These are phyloP conservation scores for Horisme vitalbata DNA, from an alignment of 2,888 invertebrate genomes.

Conservation along the genomic window DNA sequence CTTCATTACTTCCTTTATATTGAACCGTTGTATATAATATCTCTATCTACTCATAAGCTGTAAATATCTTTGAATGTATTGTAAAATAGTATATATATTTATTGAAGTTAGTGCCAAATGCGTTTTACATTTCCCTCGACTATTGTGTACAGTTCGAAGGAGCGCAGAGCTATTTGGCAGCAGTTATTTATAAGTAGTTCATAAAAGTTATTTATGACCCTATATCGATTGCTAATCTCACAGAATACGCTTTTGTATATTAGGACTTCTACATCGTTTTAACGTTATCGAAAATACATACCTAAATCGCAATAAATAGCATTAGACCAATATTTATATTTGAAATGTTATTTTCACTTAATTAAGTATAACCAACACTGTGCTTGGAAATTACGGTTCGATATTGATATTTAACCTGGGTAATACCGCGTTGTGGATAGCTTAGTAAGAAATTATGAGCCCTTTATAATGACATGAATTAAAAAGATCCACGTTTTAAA, in stretches of 20 bases:
- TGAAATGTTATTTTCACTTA: slow-evolving; percentile 40
- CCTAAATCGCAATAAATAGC: slow-evolving; percentile 28
- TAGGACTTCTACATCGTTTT: slow-evolving; percentile 52
- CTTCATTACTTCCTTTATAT: slow-evolving; percentile 50
- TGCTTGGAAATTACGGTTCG: slow-evolving; percentile 24
- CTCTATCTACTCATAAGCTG: slow-evolving; percentile 62
- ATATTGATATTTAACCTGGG: slow-evolving; percentile 18
- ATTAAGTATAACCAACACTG: slow-evolving; percentile 20
- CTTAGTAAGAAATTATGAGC: slow-evolving; percentile 37
- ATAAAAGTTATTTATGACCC: slow-evolving; percentile 33
- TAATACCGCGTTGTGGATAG: slow-evolving; percentile 35
- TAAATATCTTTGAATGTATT: slow-evolving; percentile 74
- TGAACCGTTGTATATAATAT: slow-evolving; percentile 52
- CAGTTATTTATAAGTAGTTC: slow-evolving; percentile 33
- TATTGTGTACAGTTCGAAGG: slow-evolving; percentile 55
- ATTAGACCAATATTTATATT: slow-evolving; percentile 27
- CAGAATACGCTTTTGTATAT: slow-evolving; percentile 62
- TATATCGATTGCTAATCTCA: slow-evolving; percentile 52
- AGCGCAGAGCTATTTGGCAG: slow-evolving; percentile 37
- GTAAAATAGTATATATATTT: slow-evolving; percentile 69
- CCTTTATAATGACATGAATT: slow-evolving; percentile 12
- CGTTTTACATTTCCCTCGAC: slow-evolving; percentile 64
- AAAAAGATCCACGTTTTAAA: slow-evolving; percentile 41
- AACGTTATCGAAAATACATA: slow-evolving; percentile 26
- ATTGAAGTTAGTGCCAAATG: slow-evolving; percentile 81